A percentile compares a stretch with the other conserved stretches of the same genome.
These are phyloP conservation scores for Gymnoscopelus microlampas DNA, from an alignment of 2,797 vertebrate species.

Conservation along the genomic window DNA sequence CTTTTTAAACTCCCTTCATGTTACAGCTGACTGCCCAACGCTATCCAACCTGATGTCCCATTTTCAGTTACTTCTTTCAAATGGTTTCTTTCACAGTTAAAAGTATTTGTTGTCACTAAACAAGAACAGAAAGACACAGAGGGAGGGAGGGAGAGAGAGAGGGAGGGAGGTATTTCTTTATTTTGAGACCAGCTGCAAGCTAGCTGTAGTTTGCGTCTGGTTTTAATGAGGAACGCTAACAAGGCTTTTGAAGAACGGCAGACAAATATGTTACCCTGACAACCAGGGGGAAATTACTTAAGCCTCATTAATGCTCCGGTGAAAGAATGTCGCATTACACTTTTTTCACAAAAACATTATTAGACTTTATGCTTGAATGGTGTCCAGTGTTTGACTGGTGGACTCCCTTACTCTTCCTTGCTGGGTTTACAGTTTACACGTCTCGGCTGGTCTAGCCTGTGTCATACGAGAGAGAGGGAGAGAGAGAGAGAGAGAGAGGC, in stretches of 20 bases:
- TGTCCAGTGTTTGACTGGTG: background rate
- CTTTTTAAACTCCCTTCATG: conserved; percentile 24
- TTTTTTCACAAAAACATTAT: too few species aligned
- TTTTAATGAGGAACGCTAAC: too few species aligned
- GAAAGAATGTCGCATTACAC: too few species aligned
- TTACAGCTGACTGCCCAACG: too few species aligned
- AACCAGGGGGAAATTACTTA: too few species aligned
- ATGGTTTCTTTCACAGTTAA: background rate
- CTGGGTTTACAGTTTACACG: conserved; percentile 47
- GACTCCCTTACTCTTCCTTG: conserved; percentile 13
- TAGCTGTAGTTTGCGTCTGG: too few species aligned
- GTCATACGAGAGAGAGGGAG: conserved; percentile 40
- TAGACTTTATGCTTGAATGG: background rate
- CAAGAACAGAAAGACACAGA: too few species aligned
- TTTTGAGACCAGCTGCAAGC: background rate
- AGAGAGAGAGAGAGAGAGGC: conserved; percentile 45
- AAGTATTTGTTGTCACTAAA: background rate
- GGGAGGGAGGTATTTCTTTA: background rate
- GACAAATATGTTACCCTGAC: too few species aligned
- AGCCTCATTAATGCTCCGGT: too few species aligned
- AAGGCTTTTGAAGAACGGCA: too few species aligned
- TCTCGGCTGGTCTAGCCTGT: conserved; percentile 63
- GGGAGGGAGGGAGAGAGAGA: background rate
- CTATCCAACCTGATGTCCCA: background rate
- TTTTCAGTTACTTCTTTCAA: background rate